Conservation (phyloP, 2,113 vertebrate genomes). For the Hippocampus guttulatus region DNA sequence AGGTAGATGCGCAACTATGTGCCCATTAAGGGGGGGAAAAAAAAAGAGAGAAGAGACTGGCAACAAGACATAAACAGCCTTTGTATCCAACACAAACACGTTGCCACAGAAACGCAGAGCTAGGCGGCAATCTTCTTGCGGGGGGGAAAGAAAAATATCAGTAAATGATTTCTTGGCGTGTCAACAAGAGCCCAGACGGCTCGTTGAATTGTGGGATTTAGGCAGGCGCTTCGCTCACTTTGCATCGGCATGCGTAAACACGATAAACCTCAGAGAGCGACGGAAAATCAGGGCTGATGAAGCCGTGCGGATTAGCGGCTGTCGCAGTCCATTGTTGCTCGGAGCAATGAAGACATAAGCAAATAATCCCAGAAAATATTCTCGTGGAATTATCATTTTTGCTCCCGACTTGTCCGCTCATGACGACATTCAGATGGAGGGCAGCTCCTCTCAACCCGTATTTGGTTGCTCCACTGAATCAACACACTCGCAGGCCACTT, state of each 20-base stretch:
- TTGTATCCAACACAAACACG: constrained; percentile 1
- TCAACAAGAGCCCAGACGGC: not conserved
- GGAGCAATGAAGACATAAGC: not conserved
- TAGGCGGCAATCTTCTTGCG: not conserved
- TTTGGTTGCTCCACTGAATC: too few relatives aligned
- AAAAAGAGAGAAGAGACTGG: not conserved
- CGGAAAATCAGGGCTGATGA: not conserved
- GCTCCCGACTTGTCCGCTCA: not conserved
- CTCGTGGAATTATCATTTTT: not conserved
- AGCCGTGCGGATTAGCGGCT: not conserved
- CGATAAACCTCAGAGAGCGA: not conserved
- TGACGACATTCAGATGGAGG: too few relatives aligned
- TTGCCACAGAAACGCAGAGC: not conserved
- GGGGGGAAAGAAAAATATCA: not conserved
- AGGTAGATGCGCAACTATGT: not conserved
- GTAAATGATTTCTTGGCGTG: not conserved
- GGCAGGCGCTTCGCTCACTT: not conserved
- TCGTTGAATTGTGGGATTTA: not conserved
- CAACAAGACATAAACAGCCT: not conserved
- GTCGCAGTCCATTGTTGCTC: constrained; percentile 1
- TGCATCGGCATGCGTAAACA: not conserved
- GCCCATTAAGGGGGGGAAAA: not conserved
- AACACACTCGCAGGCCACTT: too few relatives aligned
- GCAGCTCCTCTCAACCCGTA: too few relatives aligned
- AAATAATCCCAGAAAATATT: not conserved